Conservation (phyloP, 2,113 vertebrate genomes). For the Siphamia tubifer region DNA sequence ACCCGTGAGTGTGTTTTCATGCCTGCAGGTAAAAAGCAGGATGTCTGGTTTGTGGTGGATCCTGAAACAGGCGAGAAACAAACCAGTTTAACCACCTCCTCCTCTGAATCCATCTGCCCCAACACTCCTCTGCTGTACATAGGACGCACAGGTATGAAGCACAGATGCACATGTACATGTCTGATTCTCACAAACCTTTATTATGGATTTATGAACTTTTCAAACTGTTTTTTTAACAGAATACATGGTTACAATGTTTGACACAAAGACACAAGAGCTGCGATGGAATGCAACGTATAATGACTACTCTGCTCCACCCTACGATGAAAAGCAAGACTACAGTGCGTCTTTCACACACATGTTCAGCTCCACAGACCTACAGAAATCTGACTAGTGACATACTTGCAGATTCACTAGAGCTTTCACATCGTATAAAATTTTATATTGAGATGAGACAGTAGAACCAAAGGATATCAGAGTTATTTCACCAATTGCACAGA, state of each 20-base stretch:
- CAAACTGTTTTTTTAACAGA: slow-evolving; percentile 73
- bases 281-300: slow-evolving; percentile 94
- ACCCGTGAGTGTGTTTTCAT: background rate
- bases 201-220: background rate
- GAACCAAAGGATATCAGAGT: too few relatives aligned
- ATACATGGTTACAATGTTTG: slow-evolving; percentile 95
- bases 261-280: slow-evolving; percentile 89
- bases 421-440: too few relatives aligned
- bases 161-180: background rate
- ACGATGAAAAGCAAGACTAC: slow-evolving; percentile 84
- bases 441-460: too few relatives aligned
- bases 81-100: slow-evolving; percentile 88
- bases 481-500: too few relatives aligned
- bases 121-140: slow-evolving; percentile 91
- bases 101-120: slow-evolving; percentile 85
- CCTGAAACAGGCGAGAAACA: slow-evolving; percentile 95
- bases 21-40: slow-evolving; percentile 91
- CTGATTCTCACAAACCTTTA: background rate
- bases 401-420: too few relatives aligned
- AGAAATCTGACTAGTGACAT: background rate
- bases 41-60: slow-evolving; percentile 94
- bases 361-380: background rate
- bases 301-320: slow-evolving; percentile 86
- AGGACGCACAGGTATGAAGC: slow-evolving; percentile 85
- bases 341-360: slow-evolving; percentile 77